Base-by-base conservation (phyloP, 2,113 vertebrate genomes). In the Apaloderma vittatum region DNA sequence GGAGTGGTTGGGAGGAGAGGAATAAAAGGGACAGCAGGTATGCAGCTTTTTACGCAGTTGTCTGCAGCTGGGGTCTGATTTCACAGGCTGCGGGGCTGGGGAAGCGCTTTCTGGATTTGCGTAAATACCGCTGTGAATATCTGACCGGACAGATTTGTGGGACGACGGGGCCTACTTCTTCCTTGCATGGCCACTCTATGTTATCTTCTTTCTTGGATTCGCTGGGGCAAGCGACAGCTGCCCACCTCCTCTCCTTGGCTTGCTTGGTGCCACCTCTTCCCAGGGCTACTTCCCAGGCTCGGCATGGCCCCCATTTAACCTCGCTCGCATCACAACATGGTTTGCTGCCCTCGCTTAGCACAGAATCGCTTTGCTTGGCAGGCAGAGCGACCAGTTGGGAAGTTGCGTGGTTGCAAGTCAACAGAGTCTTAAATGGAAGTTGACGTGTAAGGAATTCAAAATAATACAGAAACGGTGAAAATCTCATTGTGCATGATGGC, bases 21-120 rank as follows among this genome's bases (percentile, higher is more conserved):
- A 95, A 89, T 95, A 77, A 68, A 94, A 95, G 92, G 94, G 96
- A 92, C 72, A 82, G 91, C 96, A 97, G 97, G 96, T 97, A 97
- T 48, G 97, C 97, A 83, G 92, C 86, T 93, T 95, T 96, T 93
- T 78, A 48, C 0, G 6, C 90, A 86, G 86, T 88, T 86, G 57
- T 89, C 96, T 97, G 86, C 92, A 63, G 78, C 73, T 82, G 86
- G 92, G 92, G 29, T 94, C 80, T 93, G 70, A 89, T 72, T 78
- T 88, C 65, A 40, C 83, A 94, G 95, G 86, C 88, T 91, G 3
- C 0, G 94, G 95, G 95, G 88, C 80, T 94, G 88, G 94, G 93
- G 61, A 75, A 49, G 57, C 63, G 66, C 88, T 94, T 93, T 94
- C 66, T 89, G 49, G 76, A 94, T 94, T 93, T 57, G n/a, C 58